phyloP scores from a whole-genome alignment of 2,113 vertebrate genomes.

The Macrotus californicus region DNA sequence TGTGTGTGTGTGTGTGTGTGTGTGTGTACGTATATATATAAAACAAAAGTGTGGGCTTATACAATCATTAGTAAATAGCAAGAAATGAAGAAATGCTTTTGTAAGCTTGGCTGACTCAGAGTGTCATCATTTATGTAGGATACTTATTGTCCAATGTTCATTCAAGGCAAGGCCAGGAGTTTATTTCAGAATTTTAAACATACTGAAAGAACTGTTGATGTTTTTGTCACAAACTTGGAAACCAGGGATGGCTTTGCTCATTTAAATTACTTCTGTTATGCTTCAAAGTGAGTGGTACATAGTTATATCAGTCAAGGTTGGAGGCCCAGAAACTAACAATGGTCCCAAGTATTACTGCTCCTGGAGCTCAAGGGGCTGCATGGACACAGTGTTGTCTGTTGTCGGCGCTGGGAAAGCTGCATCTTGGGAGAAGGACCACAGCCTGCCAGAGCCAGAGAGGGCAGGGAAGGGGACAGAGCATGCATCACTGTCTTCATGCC shows the following conservation, averaged over 20 bases:
- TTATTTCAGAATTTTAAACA: neutral
- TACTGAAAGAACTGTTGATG: neutral
- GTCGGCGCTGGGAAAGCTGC: neutral
- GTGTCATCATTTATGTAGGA: neutral
- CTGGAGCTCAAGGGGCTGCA: fast-evolving
- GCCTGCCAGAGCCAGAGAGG: neutral
- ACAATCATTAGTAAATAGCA: neutral
- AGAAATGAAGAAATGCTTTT: neutral
- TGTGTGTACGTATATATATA: no score
- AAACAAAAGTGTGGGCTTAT: neutral
- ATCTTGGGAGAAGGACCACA: neutral
- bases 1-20: no score
- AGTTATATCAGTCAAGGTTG: neutral
- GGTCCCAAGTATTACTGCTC: neutral
- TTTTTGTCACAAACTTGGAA: neutral
- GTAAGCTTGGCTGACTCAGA: neutral
- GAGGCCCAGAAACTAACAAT: neutral
- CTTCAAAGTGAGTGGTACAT: neutral
- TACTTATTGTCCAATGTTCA: neutral
- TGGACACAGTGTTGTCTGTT: neutral
- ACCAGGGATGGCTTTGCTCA: neutral
- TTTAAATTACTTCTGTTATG: neutral
- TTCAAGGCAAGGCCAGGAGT: neutral
- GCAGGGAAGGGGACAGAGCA: neutral
- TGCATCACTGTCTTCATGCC: neutral